A percentile compares a stretch with the other conserved stretches of the same genome.
Conservation (phyloP, 2,888 invertebrate species). For the Platycnemis pennipes region DNA sequence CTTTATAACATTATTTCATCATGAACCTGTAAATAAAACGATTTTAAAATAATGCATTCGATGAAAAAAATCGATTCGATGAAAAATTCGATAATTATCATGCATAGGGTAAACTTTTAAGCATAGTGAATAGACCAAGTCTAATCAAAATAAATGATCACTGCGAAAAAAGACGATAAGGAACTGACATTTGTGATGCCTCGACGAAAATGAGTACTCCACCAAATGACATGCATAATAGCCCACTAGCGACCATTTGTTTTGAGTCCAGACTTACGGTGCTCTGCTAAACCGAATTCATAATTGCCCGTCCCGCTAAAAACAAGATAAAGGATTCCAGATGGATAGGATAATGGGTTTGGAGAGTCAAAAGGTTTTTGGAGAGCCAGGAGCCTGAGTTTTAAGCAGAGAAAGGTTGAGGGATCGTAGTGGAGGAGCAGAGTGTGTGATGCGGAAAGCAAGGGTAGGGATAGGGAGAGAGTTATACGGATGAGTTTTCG, state of each 20-base stretch:
- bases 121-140: too few relatives aligned
- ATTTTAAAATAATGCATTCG: too few relatives aligned
- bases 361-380: conserved; percentile 64
- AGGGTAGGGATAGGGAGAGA: neutral
- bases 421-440: neutral
- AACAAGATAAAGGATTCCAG: conserved; percentile 48
- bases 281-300: neutral
- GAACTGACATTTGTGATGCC: too few relatives aligned
- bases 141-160: too few relatives aligned
- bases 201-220: neutral
- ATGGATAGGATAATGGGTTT: conserved; percentile 62
- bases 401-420: conserved; percentile 57
- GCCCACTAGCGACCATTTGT: neutral
- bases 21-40: too few relatives aligned
- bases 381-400: conserved; percentile 36
- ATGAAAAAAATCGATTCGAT: too few relatives aligned
- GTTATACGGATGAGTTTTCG: conserved; percentile 57
- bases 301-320: neutral
- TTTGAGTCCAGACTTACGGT: neutral
- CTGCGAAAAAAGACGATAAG: too few relatives aligned
- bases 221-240: neutral
- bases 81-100: too few relatives aligned
- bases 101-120: too few relatives aligned
- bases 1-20: too few relatives aligned
- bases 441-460: neutral